Percentiles rank a stretch among this genome's conserved stretches.
phyloP scores from a whole-genome alignment of 2,113 vertebrate genomes.

The Cathartes aura region DNA sequence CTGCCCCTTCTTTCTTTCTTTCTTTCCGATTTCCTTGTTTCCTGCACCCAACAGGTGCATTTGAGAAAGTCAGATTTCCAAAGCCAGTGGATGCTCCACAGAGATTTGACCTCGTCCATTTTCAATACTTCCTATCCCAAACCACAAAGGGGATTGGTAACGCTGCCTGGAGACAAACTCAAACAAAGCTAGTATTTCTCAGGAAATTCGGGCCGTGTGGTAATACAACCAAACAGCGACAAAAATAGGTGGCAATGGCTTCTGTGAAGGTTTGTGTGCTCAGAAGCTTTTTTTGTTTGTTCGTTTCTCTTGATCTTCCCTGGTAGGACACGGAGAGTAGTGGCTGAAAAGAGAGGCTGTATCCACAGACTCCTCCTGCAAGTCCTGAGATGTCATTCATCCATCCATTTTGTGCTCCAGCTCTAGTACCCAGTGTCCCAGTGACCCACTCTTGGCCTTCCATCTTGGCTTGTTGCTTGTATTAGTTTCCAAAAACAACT shows the following conservation, averaged over 20 bases:
- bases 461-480: background rate
- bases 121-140: background rate
- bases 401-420: background rate
- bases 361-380: background rate
- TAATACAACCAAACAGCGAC: background rate
- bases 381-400: background rate
- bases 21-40: background rate
- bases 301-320: background rate
- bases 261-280: background rate
- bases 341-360: background rate
- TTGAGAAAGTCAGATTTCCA: background rate
- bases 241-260: background rate
- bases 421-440: background rate
- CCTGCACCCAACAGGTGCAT: background rate
- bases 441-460: background rate
- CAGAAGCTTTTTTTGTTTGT: too few relatives aligned
- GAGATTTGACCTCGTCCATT: background rate
- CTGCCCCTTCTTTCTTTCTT: background rate
- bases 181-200: background rate
- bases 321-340: fast-evolving
- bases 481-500: background rate
- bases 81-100: background rate
- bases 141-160: background rate
- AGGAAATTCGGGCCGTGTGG: background rate
- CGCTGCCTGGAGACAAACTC: background rate